A percentile compares a stretch with the other conserved stretches of the same genome.
These are phyloP conservation scores for Odontocolon sp. DNA, from an alignment of 2,888 invertebrate genomes.

Conservation along the genomic window DNA sequence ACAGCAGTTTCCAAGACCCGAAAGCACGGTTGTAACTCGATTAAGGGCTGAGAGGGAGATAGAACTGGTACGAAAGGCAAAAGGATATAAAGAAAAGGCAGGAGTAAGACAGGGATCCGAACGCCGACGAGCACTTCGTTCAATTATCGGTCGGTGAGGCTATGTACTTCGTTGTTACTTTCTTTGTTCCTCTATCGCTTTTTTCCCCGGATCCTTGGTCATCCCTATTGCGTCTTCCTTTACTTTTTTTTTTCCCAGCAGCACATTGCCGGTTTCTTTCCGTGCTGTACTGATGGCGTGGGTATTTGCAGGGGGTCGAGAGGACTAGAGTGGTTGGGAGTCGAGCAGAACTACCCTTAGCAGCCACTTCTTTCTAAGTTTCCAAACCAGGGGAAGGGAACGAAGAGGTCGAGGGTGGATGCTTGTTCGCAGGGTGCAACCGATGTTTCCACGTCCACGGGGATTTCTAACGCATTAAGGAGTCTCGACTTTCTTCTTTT, in stretches of 20 bases:
- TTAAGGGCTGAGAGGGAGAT: conserved; percentile 49
- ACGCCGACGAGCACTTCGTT: conserved; percentile 64
- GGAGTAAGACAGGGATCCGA: conserved; percentile 56
- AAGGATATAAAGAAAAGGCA: conserved; percentile 31
- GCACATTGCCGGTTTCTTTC: conserved; percentile 36
- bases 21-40: conserved; percentile 58
- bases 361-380: conserved; percentile 44
- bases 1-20: conserved; percentile 23
- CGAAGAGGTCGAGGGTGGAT: background rate
- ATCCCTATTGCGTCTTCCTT: conserved; percentile 9
- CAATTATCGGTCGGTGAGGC: conserved; percentile 72
- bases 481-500: conserved; percentile 32
- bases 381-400: conserved; percentile 4
- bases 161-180: conserved; percentile 47
- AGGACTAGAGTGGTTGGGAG: conserved; percentile 39
- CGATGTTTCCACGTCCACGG: conserved; percentile 65
- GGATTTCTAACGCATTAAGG: conserved; percentile 73
- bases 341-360: conserved; percentile 32
- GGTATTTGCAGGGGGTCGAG: conserved; percentile 16
- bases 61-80: conserved; percentile 11
- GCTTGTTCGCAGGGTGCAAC: conserved; percentile 48
- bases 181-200: conserved; percentile 39
- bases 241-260: conserved; percentile 45
- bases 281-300: background rate
- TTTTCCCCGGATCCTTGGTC: conserved; percentile 1